Evolutionary conservation across 2,113 vertebrate genomes (phyloP).

Genomic region (Madoqua kirkii): DNA sequence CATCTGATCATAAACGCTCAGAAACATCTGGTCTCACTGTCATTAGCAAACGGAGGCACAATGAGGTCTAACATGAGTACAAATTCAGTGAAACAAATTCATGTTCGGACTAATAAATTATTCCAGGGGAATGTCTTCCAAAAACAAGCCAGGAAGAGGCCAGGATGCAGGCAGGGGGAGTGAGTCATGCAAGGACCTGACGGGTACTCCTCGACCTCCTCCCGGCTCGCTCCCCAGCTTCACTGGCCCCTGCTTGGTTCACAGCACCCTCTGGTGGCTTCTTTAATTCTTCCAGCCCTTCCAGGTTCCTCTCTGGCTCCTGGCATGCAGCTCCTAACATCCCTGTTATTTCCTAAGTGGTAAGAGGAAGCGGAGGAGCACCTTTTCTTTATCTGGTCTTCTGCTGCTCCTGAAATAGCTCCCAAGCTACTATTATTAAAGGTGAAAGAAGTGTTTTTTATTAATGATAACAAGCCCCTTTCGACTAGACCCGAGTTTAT

Average conservation of each 20-base stretch:
- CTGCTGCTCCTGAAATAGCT: not conserved
- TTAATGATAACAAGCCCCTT: not conserved
- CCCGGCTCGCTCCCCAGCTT: not conserved
- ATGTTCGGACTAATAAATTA: not conserved
- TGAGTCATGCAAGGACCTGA: no score
- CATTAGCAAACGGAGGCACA: not conserved
- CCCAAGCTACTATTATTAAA: rapidly evolving
- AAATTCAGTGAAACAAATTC: not conserved
- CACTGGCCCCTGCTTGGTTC: not conserved
- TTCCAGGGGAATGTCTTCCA: not conserved
- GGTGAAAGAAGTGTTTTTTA: not conserved
- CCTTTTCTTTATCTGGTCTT: not conserved
- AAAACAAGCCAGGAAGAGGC: not conserved
- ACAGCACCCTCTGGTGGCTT: slow-evolving; percentile 33
- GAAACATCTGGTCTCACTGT: not conserved
- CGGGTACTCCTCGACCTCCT: not conserved
- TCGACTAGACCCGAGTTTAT: no score
- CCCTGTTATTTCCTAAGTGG: not conserved
- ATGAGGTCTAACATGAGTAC: not conserved
- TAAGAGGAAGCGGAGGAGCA: not conserved
- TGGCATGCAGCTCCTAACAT: rapidly evolving
- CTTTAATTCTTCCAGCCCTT: not conserved
- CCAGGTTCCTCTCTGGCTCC: not conserved
- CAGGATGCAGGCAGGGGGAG: not conserved
- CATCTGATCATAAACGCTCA: not conserved